These are phyloP conservation scores for Aphelocoma californica DNA, from an alignment of 2,797 vertebrate genomes.

Conservation along the genomic window DNA sequence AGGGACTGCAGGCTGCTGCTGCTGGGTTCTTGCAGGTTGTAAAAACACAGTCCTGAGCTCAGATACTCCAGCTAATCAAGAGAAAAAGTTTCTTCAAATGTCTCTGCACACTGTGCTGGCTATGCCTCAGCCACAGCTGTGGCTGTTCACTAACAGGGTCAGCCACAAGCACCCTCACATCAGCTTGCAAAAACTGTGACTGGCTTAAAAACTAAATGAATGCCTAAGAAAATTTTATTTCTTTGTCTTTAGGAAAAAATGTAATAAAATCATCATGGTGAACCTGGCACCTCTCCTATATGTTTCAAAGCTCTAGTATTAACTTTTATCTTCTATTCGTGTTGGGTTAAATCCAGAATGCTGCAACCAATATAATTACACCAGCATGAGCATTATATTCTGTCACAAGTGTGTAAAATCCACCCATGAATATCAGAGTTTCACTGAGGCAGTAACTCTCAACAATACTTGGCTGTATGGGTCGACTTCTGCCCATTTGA, in stretches of 20 bases:
- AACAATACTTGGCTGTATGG: background rate
- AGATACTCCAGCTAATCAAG: background rate
- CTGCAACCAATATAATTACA: background rate
- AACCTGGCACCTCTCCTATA: background rate
- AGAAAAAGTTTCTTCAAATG: background rate
- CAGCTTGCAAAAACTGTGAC: background rate
- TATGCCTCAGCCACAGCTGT: background rate
- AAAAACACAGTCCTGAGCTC: background rate
- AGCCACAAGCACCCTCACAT: background rate
- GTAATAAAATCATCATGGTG: background rate
- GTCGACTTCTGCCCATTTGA: rapidly evolving
- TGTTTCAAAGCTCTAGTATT: background rate
- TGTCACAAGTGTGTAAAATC: background rate
- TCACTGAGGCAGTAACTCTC: background rate
- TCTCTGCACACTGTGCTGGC: background rate
- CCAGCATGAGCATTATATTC: background rate
- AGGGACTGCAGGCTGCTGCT: background rate
- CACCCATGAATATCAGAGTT: background rate
- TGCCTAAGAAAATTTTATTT: background rate
- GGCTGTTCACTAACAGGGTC: background rate
- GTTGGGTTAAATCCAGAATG: background rate
- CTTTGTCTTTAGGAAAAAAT: background rate
- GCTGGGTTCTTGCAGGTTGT: background rate
- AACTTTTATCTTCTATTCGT: background rate
- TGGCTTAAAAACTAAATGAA: background rate